phyloP scores from a whole-genome alignment of 2,888 invertebrate genomes.

The Argyresthia albistria region DNA sequence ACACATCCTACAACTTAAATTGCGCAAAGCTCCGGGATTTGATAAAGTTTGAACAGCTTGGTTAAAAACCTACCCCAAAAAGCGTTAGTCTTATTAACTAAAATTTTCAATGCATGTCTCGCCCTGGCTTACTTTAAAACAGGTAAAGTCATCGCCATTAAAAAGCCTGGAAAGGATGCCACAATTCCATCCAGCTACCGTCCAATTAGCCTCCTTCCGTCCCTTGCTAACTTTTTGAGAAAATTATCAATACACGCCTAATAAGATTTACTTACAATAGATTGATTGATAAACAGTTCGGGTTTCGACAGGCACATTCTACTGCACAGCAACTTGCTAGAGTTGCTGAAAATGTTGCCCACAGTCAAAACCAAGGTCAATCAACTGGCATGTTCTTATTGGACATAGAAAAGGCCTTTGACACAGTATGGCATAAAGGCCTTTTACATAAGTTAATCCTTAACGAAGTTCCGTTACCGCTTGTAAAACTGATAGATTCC shows the following conservation, averaged over 20 bases:
- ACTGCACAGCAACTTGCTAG: not conserved
- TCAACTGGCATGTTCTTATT: not conserved
- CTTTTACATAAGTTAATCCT: not conserved
- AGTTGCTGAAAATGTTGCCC: not conserved
- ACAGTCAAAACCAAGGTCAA: not conserved
- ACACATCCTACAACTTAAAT: conserved; percentile 1
- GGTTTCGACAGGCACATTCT: not conserved
- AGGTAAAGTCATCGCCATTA: conserved; percentile 6
- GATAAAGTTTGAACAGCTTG: conserved; percentile 6
- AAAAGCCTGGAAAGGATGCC: conserved; percentile 5
- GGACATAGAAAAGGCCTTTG: not conserved
- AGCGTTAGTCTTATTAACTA: conserved; percentile 5
- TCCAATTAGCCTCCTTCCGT: conserved; percentile 9
- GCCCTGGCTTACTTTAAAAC: conserved; percentile 5
- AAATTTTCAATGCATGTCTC: conserved; percentile 8
- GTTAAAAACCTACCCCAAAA: conserved; percentile 8
- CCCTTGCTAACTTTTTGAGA: conserved; percentile 9
- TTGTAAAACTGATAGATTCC: not conserved
- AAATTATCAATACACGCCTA: conserved; percentile 5
- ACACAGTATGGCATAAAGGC: not conserved
- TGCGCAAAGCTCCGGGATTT: conserved; percentile 5
- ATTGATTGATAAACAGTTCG: not conserved
- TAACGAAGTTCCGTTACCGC: not conserved
- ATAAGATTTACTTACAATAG: not conserved
- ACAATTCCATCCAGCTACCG: conserved; percentile 6